A percentile compares a stretch with the other conserved stretches of the same genome.
Conservation (phyloP, 2,888 invertebrate species). For the Acanthosoma haemorrhoidale region DNA sequence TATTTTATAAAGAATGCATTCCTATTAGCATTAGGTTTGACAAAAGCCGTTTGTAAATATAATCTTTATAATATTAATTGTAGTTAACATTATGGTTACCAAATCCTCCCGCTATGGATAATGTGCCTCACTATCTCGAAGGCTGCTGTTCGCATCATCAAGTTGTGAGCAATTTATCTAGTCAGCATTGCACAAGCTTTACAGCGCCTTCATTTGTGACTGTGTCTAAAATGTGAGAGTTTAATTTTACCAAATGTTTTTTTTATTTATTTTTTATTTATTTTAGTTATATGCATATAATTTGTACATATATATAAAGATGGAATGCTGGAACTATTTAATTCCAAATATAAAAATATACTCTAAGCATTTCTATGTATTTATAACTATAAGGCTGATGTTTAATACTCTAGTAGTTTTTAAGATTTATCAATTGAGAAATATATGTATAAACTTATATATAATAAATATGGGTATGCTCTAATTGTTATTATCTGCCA, state of each 20-base stretch:
- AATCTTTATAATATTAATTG: not conserved
- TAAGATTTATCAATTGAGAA: constrained; percentile 25
- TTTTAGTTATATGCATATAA: constrained; percentile 13
- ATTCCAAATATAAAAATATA: not conserved
- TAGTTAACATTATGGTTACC: constrained; percentile 20
- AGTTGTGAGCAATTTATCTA: constrained; percentile 31
- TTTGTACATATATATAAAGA: constrained; percentile 19
- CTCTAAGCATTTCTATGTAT: constrained; percentile 27
- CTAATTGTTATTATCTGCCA: constrained; percentile 17
- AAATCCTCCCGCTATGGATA: constrained; percentile 23
- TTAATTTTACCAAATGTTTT: constrained; percentile 13
- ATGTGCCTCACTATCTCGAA: constrained; percentile 27
- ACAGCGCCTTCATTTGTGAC: constrained; percentile 32
- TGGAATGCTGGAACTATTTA: constrained; percentile 22
- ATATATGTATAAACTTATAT: constrained; percentile 20
- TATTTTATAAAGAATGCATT: constrained; percentile 10
- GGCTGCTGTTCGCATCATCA: constrained; percentile 21
- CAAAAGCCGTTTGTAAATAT: not conserved
- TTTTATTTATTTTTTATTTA: constrained; percentile 9
- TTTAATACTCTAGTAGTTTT: constrained; percentile 31
- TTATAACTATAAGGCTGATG: constrained; percentile 30
- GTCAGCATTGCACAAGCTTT: constrained; percentile 38
- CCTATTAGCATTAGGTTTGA: constrained; percentile 10
- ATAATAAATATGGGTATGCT: constrained; percentile 14
- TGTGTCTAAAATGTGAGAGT: constrained; percentile 33